Evolutionary conservation across 1,140 invertebrate genomes (phyloP), one percentile per base, ranked within the genome.

Genomic region (Galendromus occidentalis): DNA sequence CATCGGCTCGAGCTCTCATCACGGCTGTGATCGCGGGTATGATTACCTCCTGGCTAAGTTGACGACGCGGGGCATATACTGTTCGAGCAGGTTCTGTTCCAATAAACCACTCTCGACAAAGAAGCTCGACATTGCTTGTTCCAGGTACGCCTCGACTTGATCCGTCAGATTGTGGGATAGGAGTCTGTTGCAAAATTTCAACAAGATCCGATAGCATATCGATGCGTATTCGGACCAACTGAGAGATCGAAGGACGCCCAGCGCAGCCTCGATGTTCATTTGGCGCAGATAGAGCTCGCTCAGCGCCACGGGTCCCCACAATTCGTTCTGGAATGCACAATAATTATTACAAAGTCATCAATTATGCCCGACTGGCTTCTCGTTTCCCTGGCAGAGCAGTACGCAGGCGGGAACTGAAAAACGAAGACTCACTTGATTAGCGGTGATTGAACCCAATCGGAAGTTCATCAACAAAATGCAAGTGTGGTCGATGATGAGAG

Each of bases 381-480:
- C n/a, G n/a, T n/a, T n/a, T n/a, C n/a, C n/a, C n/a, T n/a, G n/a
- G n/a, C n/a, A n/a, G n/a, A n/a, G n/a, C n/a, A n/a, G n/a, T n/a
- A n/a, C n/a, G n/a, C n/a, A n/a, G n/a, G n/a, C n/a, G n/a, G n/a
- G n/a, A n/a, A n/a, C n/a, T n/a, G n/a, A n/a, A n/a, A n/a, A n/a
- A n/a, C n/a, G n/a, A n/a, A 39, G 9, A 39, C 33, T 9, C 9
- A 39, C 33, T 9, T 39, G 33, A 39, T 4, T 39, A 4, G 33
- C 33, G 33, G 33, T 39, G 9, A 39, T 9, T 39, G 33, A 39
- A 39, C 33, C 33, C 33, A 59, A 33, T 25, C 25, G 51, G 25
- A 59, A 25, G 22, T 59, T 59, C 14, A 59, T 59, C 17, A 59
- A 59, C 14, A 59, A 14, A 59, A 59, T 14, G 51, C 51, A 59